Percentiles rank a stretch among this genome's conserved stretches.
Evolutionary conservation across 2,888 invertebrate species (phyloP).

Genomic region (Zaprionus lineosus): DNA sequence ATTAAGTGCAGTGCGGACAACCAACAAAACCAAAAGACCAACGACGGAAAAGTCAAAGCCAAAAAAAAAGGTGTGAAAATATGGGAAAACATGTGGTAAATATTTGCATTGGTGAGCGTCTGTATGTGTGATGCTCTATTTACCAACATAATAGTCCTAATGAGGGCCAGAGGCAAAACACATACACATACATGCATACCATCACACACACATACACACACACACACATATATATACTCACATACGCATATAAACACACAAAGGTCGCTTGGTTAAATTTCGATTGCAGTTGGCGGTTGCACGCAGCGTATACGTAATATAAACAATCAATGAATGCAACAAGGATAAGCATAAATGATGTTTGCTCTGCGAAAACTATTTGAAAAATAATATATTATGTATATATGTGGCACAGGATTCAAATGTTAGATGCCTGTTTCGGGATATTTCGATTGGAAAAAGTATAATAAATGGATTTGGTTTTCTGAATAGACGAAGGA

Average conservation of each 20-base stretch:
- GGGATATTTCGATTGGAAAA: too few species aligned
- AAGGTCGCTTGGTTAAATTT: too few species aligned
- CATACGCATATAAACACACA: too few species aligned
- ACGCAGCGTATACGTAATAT: conserved; percentile 48
- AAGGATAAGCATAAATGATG: too few species aligned
- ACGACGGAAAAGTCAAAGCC: conserved; percentile 26
- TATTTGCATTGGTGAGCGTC: conserved; percentile 4
- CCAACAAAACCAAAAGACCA: conserved; percentile 33
- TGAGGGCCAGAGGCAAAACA: conserved; percentile 52
- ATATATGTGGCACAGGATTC: too few species aligned
- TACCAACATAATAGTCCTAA: conserved; percentile 47
- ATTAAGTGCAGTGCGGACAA: conserved; percentile 53
- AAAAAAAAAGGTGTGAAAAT: conserved; percentile 52
- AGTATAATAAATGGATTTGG: too few species aligned
- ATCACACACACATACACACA: neutral
- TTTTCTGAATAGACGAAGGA: too few species aligned
- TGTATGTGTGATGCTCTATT: conserved; percentile 6
- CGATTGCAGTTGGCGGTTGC: conserved; percentile 35
- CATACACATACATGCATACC: conserved; percentile 1
- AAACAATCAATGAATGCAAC: conserved; percentile 2
- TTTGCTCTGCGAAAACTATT: too few species aligned
- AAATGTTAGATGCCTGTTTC: too few species aligned
- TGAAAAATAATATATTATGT: too few species aligned
- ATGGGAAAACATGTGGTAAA: conserved; percentile 57
- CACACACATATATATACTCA: conserved; percentile 7